Conservation (phyloP, 2,113 vertebrate genomes). For the Gnathonemus echidnorhynchus region DNA sequence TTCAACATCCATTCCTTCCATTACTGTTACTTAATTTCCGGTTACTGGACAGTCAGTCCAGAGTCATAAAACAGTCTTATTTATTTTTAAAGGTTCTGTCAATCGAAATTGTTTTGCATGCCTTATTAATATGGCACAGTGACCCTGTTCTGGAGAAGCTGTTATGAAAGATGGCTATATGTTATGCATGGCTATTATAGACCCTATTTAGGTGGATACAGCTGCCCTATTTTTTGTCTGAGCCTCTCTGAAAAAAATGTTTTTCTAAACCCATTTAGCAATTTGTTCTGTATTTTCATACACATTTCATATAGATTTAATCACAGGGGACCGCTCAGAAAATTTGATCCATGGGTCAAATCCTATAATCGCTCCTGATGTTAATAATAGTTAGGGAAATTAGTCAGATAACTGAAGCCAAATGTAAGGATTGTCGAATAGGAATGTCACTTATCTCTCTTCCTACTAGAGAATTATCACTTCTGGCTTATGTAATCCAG, state of each 20-base stretch:
- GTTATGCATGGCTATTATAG: background rate
- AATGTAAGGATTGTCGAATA: background rate
- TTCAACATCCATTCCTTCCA: conserved; percentile 18
- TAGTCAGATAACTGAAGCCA: background rate
- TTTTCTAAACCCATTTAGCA: background rate
- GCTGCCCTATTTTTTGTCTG: background rate
- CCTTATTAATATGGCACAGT: background rate
- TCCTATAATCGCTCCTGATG: background rate
- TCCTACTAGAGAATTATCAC: background rate
- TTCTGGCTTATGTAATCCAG: background rate
- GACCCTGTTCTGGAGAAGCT: background rate
- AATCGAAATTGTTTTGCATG: background rate
- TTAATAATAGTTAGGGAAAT: background rate
- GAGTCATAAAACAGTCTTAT: background rate
- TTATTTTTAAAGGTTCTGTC: background rate
- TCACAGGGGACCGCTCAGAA: background rate
- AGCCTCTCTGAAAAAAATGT: background rate
- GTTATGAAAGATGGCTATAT: background rate
- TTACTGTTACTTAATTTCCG: background rate
- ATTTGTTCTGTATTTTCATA: background rate
- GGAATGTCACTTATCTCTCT: background rate
- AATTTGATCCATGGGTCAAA: background rate
- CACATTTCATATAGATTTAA: background rate
- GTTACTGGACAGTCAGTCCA: background rate
- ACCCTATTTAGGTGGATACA: background rate